Conservation (phyloP, 2,797 vertebrate species). For the Ceryle rudis region DNA sequence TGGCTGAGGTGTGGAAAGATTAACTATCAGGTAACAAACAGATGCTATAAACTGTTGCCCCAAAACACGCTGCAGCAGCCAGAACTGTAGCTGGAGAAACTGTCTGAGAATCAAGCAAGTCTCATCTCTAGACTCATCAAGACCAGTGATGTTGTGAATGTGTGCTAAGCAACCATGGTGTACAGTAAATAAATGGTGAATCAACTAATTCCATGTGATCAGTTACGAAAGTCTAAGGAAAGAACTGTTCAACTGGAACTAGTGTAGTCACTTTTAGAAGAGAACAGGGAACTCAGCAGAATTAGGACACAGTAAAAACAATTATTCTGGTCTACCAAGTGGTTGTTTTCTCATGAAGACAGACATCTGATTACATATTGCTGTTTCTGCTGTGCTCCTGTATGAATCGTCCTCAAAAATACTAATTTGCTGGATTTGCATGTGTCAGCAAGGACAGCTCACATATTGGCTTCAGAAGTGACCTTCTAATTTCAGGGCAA, state of each 20-base stretch:
- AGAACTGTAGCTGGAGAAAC: neutral
- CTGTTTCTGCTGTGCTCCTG: neutral
- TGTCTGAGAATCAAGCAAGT: neutral
- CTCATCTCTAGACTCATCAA: neutral
- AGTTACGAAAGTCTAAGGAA: neutral
- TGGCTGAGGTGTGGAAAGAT: neutral
- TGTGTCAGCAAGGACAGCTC: neutral
- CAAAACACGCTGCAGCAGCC: neutral
- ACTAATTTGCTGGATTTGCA: neutral
- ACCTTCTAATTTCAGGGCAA: neutral
- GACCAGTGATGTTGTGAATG: neutral
- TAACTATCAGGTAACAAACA: neutral
- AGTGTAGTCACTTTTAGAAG: neutral
- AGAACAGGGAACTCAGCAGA: neutral
- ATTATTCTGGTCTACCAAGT: neutral
- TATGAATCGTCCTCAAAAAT: neutral
- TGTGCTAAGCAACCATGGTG: neutral
- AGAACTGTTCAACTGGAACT: neutral
- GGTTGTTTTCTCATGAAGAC: neutral
- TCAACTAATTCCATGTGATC: neutral
- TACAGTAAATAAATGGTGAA: neutral
- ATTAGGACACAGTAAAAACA: neutral
- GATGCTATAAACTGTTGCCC: neutral
- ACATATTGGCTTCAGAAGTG: neutral
- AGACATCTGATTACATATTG: neutral